Base-by-base conservation (phyloP, 2,113 vertebrate genomes). In the Pycnonotus jocosus region DNA sequence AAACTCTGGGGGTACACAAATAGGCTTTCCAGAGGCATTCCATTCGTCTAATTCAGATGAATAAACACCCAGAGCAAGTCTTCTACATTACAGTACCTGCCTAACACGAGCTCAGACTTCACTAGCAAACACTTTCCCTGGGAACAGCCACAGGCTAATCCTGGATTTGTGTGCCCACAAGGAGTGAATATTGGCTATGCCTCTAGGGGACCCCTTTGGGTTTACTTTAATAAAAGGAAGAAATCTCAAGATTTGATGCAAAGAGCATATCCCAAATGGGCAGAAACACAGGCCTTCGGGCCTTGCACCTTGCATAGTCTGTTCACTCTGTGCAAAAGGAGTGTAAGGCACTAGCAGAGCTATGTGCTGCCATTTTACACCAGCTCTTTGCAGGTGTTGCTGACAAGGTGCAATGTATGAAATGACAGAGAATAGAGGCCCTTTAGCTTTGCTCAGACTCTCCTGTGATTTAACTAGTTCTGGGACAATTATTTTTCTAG, bases 211-310 rank as follows among this genome's bases (percentile, higher is more conserved):
- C 45, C 74, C 88, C 91, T 92, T 88, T 40, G 79, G 70, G 87
- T 85, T 95, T 93, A 95, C 84, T 95, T 97, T 90, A 92, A 87
- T 88, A 93, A 94, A 90, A 90, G 66, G 53, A 57, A 89, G 90
- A 91, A 89, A 79, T 92, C 81, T 95, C 92, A 88, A 95, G 89
- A 94, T 95, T 94, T 91, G 91, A 83, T 83, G 83, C 73, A 93
- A 94, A 80, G 84, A 87, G 73, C 78, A 91, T 93, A 96, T 83
- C 91, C 85, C 93, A 76, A 64, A n/a, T 70, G 93, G 92, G 79
- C 77, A 95, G 79, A 86, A 83, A 91, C 74, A 56, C 7, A 35
- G 92, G 82, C 88, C 90, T 97, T 86, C 94, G 80, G 95, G 94
- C 79, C 84, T 81, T 79, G 88, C 88, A 96, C 93, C 95, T 95